Percentiles rank a stretch among this genome's conserved stretches.
Evolutionary conservation across 1,140 invertebrate species (phyloP).

Genomic region (Triops cancriformis): DNA sequence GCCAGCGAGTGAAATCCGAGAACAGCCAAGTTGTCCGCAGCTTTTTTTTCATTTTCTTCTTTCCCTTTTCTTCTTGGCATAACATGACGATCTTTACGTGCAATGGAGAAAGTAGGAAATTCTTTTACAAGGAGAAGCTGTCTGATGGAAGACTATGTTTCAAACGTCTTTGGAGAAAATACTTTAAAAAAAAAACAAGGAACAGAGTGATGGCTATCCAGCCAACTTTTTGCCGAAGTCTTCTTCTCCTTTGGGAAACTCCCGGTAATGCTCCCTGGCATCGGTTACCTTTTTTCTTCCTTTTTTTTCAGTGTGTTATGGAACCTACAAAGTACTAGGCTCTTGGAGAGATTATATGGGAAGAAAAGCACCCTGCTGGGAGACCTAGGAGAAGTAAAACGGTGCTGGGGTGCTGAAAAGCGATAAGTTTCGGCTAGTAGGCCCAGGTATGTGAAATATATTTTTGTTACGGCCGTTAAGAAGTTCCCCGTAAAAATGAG

Average conservation of each 20-base stretch:
- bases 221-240: neutral
- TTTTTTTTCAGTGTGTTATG: neutral
- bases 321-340: neutral
- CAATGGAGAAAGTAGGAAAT: neutral
- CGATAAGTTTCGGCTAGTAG: neutral
- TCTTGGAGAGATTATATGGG: neutral
- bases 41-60: neutral
- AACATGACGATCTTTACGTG: constrained; percentile 6
- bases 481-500: neutral
- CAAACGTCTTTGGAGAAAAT: neutral
- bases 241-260: neutral
- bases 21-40: neutral
- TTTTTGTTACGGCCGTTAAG: neutral
- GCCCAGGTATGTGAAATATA: neutral
- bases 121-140: neutral
- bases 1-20: neutral
- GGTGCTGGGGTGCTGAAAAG: neutral
- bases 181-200: neutral
- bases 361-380: neutral
- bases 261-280: neutral
- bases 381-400: neutral
- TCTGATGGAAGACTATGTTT: neutral
- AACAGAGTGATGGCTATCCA: neutral
- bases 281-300: neutral
- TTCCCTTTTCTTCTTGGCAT: neutral